Base-by-base conservation (phyloP, 2,888 invertebrate species). In the Nebria brevicollis region DNA sequence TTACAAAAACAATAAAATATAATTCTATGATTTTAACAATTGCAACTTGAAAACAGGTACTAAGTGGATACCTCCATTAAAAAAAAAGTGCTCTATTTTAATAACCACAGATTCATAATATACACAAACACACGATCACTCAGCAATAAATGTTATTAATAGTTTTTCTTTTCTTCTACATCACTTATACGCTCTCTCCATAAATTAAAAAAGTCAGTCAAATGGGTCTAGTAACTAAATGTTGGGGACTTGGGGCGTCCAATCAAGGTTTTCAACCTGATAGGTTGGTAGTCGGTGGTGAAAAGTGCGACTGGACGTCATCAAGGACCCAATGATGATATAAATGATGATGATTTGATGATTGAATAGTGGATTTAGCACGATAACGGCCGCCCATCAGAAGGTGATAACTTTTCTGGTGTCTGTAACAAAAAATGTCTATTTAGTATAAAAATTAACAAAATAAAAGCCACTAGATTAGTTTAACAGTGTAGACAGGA, bases 391-490 rank as follows among this genome's bases (percentile, higher is more conserved):
- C 92, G 90, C 89, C 92, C 91, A 87, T 93, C 93, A 81, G 91
- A 91, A 83, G 92, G 91, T 85, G 92, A 91, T 86, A 92, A 90
- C 88, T 93, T 93, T 87, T 93, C 93, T 85, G 92, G 91, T 84
- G 91, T 91, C 93, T 93, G 93, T 87, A 93, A 93, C 90, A 91
- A 92, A 83, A 83, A 85, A 82, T 84, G 82, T 26, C 42, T 26
- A 54, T 54, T 54, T 54, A 54, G 54, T 54, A 54, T 54, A 54
- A 3, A 8, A 54, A 54, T 11, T 13, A 11, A 8, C 54, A 54
- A 54, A 20, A 20, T 20, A 20, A 20, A 20, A 20, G 20, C 20
- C 54, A 54, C 0, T 2, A 54, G 4, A 34, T 54, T 54, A 54
- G 2, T 11, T 54, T 54, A 54, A 54, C 13, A 54, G 54, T 54